A percentile compares a stretch with the other conserved stretches of the same genome.
phyloP scores from a whole-genome alignment of 2,113 vertebrate species.

The Okapia johnstoni region DNA sequence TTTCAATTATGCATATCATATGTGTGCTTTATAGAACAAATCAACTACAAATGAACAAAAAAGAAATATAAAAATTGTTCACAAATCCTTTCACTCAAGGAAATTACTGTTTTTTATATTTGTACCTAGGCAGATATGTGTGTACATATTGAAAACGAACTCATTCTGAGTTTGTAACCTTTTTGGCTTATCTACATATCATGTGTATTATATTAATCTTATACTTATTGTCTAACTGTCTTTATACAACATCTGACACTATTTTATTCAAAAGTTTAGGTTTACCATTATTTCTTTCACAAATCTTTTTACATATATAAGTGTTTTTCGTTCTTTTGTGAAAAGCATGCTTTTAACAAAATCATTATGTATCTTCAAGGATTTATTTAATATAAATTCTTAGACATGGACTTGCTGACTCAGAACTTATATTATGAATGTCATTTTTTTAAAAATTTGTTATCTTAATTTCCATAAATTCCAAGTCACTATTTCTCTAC shows the following conservation, averaged over 20 bases:
- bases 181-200: background rate
- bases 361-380: background rate
- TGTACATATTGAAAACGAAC: background rate
- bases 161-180: background rate
- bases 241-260: background rate
- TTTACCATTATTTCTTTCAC: background rate
- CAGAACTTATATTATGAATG: background rate
- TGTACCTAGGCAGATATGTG: background rate
- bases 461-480: slow-evolving; percentile 9
- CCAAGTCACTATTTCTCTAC: background rate
- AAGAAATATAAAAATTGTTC: background rate
- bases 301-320: background rate
- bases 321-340: background rate
- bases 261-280: background rate
- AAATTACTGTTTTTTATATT: background rate
- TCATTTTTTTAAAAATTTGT: background rate
- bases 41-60: background rate
- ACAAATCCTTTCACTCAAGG: background rate
- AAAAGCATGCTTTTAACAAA: background rate
- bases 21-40: background rate
- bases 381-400: slow-evolving; percentile 21
- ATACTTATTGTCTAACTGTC: background rate
- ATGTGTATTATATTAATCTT: background rate
- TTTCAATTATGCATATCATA: background rate
- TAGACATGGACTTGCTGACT: background rate